Evolutionary conservation across 30 jellyfish, hydroid and myxozoan species (phyloP).

Genomic region (Pseudorhiza aurosa): DNA sequence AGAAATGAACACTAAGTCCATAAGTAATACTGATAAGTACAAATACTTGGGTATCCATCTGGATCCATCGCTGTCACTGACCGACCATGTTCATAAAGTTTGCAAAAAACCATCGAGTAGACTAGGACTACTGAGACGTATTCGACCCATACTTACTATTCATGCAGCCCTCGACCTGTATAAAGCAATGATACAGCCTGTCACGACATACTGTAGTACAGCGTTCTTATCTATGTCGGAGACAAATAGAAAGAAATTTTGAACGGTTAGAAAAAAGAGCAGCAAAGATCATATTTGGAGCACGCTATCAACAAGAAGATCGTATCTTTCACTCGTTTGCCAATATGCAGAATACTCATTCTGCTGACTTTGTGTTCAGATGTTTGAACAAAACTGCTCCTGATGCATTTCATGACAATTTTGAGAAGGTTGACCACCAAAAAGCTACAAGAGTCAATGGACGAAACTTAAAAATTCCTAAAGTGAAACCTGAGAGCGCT

Average conservation of each 20-base stretch:
- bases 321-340: conserved; percentile 62
- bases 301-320: conserved; percentile 34
- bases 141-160: conserved; percentile 58
- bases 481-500: conserved; percentile 54
- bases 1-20: conserved; percentile 3
- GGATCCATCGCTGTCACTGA: conserved; percentile 49
- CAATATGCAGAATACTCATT: conserved; percentile 57
- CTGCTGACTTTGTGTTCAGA: conserved; percentile 65
- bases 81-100: conserved; percentile 22
- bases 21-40: conserved; percentile 26
- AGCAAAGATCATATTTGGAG: conserved; percentile 49
- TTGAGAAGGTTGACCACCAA: conserved; percentile 50
- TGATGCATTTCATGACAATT: conserved; percentile 38
- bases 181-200: conserved; percentile 71
- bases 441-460: conserved; percentile 39
- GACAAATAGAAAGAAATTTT: conserved; percentile 37
- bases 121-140: conserved; percentile 54
- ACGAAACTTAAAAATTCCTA: conserved; percentile 31
- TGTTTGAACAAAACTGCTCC: conserved; percentile 64
- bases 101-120: conserved; percentile 57
- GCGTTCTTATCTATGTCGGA: conserved; percentile 54
- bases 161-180: conserved; percentile 73
- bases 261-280: conserved; percentile 50
- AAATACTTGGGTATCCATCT: conserved; percentile 47
- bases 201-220: conserved; percentile 52